Percentiles rank a stretch among this genome's conserved stretches.
These are phyloP conservation scores for Busseola fusca DNA, from an alignment of 2,888 invertebrate genomes.

Conservation along the genomic window DNA sequence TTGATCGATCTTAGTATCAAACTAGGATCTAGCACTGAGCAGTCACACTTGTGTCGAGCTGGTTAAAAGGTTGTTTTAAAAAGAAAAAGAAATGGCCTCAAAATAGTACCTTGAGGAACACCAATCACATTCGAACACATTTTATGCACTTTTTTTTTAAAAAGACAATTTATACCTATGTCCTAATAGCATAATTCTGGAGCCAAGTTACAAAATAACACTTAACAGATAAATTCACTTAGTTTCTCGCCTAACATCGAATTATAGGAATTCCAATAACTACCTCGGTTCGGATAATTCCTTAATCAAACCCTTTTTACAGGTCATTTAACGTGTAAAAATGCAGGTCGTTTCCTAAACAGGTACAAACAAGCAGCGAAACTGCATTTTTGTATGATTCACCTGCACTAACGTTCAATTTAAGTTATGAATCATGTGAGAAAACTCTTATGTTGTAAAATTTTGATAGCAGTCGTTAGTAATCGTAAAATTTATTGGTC, in stretches of 20 bases:
- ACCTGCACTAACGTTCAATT: slow-evolving; percentile 49
- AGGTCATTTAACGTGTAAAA: slow-evolving; percentile 48
- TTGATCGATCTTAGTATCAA: background rate
- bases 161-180: background rate
- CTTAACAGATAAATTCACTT: background rate
- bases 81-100: background rate
- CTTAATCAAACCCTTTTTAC: slow-evolving; percentile 41
- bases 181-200: background rate
- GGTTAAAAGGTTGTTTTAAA: too few relatives aligned
- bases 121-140: background rate
- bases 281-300: slow-evolving; percentile 34
- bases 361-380: slow-evolving; percentile 54
- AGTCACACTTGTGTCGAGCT: background rate
- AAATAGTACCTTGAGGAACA: background rate
- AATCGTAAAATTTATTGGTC: slow-evolving; percentile 46
- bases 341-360: slow-evolving; percentile 59
- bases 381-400: slow-evolving; percentile 76
- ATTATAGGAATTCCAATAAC: slow-evolving; percentile 35
- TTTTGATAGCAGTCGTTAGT: slow-evolving; percentile 45
- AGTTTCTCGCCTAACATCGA: slow-evolving; percentile 1
- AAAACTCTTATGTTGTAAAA: slow-evolving; percentile 58
- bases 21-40: background rate
- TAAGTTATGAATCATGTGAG: slow-evolving; percentile 68
- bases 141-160: background rate
- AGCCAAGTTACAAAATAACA: slow-evolving; percentile 14